These are phyloP conservation scores for Xiphias gladius DNA, from an alignment of 2,113 vertebrate species.

Conservation along the genomic window DNA sequence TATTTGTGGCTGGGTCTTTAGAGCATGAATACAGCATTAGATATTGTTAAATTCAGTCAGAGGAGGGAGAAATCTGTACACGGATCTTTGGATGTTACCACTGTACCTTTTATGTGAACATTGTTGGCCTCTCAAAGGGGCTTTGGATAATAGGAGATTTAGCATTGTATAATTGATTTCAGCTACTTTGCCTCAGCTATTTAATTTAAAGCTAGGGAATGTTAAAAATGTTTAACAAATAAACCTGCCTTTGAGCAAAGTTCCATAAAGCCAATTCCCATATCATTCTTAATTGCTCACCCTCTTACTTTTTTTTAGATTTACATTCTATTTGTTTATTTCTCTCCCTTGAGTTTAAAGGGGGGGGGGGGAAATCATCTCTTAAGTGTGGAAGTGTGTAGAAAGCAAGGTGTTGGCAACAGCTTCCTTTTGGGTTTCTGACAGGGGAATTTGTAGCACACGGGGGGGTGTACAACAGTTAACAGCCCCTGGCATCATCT, in stretches of 20 bases:
- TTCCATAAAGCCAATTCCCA: conserved; percentile 33
- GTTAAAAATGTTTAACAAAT: conserved; percentile 54
- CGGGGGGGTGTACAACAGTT: conserved; percentile 56
- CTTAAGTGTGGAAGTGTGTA: conserved; percentile 41
- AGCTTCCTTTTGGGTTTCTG: conserved; percentile 58
- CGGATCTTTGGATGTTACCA: conserved; percentile 60
- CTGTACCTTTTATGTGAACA: conserved; percentile 46
- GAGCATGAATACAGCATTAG: conserved; percentile 44
- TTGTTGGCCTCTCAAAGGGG: conserved; percentile 40
- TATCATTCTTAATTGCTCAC: conserved; percentile 29
- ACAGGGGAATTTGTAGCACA: conserved; percentile 62
- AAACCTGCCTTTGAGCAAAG: conserved; percentile 38
- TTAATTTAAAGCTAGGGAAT: conserved; percentile 45
- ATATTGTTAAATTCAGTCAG: conserved; percentile 35
- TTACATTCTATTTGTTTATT: conserved; percentile 70
- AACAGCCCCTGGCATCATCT: conserved; percentile 63
- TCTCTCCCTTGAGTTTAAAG: conserved; percentile 40
- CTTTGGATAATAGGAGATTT: conserved; percentile 51
- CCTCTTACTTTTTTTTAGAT: conserved; percentile 15
- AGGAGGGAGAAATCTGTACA: conserved; percentile 26
- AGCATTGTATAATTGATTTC: conserved; percentile 61
- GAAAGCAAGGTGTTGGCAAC: conserved; percentile 47
- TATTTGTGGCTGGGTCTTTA: conserved; percentile 37
- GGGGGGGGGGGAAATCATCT: conserved; percentile 45
- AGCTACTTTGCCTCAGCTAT: conserved; percentile 16